Conservation (phyloP, 2,888 invertebrate genomes). For the Agrenia bidenticulata region DNA sequence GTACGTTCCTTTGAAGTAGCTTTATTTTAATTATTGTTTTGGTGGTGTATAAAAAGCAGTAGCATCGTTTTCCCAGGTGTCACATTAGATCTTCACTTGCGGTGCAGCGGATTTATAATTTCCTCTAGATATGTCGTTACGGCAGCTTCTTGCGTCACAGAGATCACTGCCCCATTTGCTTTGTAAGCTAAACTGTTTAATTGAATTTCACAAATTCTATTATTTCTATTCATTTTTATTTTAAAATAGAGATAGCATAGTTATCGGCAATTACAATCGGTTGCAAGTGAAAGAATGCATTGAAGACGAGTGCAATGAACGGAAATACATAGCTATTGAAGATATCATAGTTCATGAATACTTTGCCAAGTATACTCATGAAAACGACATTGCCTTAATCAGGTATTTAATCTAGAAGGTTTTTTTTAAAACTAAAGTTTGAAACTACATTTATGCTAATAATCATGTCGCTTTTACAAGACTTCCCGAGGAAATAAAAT, state of each 20-base stretch:
- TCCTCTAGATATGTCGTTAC: constrained; percentile 72
- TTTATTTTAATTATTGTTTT: neutral
- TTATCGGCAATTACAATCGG: constrained; percentile 36
- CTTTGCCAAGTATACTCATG: constrained; percentile 34
- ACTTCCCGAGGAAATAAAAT: constrained; percentile 29
- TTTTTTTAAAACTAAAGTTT: neutral
- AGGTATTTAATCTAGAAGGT: constrained; percentile 13
- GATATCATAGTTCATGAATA: constrained; percentile 43
- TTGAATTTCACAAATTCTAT: neutral
- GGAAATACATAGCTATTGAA: constrained; percentile 35
- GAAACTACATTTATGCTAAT: too few species aligned
- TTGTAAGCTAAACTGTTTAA: constrained; percentile 23
- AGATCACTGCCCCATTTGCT: constrained; percentile 26
- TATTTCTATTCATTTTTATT: neutral
- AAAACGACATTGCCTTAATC: constrained; percentile 38
- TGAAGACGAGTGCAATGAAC: constrained; percentile 19
- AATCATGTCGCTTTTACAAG: constrained; percentile 5
- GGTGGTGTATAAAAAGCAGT: neutral
- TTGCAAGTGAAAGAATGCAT: constrained; percentile 27
- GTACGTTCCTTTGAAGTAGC: constrained; percentile 5
- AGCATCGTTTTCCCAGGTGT: constrained; percentile 8
- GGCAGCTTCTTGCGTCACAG: constrained; percentile 57
- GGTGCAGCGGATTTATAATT: constrained; percentile 76
- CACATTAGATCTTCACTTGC: constrained; percentile 19
- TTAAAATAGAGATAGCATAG: constrained; percentile 28